A percentile compares a stretch with the other conserved stretches of the same genome.
Conservation (phyloP, 2,113 vertebrate species). For the Psittacus erithacus region DNA sequence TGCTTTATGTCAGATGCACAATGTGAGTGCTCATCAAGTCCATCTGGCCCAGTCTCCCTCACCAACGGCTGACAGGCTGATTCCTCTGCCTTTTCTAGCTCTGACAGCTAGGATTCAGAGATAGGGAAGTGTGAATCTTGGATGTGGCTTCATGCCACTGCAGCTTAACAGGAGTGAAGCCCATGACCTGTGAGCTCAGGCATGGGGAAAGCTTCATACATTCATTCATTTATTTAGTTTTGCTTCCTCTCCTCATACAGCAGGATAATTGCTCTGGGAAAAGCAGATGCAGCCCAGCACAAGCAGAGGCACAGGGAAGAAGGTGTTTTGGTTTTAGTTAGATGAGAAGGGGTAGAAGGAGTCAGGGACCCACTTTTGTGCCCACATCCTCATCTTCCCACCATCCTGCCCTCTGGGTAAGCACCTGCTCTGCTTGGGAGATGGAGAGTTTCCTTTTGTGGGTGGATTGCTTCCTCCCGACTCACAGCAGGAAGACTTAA, state of each 20-base stretch:
- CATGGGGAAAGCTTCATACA: background rate
- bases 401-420: background rate
- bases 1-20: background rate
- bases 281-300: background rate
- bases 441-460: background rate
- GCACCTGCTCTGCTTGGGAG: background rate
- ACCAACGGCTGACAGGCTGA: background rate
- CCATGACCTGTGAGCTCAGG: background rate
- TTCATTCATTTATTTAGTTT: background rate
- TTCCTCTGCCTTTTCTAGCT: background rate
- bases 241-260: background rate
- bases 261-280: background rate
- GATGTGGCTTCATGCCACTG: background rate
- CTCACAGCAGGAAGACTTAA: background rate
- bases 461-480: background rate
- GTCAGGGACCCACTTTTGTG: background rate
- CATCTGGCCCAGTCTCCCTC: background rate
- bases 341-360: background rate
- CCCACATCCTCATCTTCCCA: background rate
- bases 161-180: background rate
- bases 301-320: background rate
- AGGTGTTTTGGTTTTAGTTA: background rate
- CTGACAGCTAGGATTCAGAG: background rate
- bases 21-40: rapidly evolving
- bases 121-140: background rate